Evolutionary conservation across 2,113 vertebrate species (phyloP).

Genomic region (Otus sunia): DNA sequence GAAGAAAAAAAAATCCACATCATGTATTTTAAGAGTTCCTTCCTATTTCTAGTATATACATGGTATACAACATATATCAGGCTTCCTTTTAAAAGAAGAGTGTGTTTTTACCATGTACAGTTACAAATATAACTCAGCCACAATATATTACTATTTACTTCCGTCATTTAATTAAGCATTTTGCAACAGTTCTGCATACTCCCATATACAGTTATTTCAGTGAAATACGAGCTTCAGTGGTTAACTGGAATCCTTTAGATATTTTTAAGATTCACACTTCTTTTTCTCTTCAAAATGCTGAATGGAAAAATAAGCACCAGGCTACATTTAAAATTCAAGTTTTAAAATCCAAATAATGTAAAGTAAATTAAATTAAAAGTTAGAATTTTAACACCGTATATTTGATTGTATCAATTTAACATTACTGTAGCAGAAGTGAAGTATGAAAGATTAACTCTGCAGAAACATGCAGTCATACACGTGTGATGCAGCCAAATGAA

Average conservation of each 20-base stretch:
- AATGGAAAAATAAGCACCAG: neutral
- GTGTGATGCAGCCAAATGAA: neutral
- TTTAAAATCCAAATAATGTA: neutral
- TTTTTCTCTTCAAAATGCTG: neutral
- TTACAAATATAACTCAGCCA: neutral
- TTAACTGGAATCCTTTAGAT: neutral
- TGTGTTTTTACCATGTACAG: neutral
- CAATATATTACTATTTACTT: neutral
- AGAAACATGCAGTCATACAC: neutral
- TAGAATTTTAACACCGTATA: neutral
- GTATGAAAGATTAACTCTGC: neutral
- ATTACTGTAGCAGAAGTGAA: neutral
- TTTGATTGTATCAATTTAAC: neutral
- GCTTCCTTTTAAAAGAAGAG: neutral
- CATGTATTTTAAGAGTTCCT: neutral
- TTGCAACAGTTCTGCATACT: neutral
- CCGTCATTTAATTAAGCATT: neutral
- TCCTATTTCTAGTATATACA: neutral
- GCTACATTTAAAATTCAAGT: neutral
- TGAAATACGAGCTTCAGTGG: neutral
- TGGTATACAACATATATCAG: neutral
- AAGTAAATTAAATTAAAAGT: neutral
- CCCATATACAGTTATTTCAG: neutral
- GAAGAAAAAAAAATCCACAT: neutral
- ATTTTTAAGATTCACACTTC: neutral